A percentile compares a stretch with the other conserved stretches of the same genome.
Conservation (phyloP, 2,797 vertebrate genomes). For the Tragopan temminckii region DNA sequence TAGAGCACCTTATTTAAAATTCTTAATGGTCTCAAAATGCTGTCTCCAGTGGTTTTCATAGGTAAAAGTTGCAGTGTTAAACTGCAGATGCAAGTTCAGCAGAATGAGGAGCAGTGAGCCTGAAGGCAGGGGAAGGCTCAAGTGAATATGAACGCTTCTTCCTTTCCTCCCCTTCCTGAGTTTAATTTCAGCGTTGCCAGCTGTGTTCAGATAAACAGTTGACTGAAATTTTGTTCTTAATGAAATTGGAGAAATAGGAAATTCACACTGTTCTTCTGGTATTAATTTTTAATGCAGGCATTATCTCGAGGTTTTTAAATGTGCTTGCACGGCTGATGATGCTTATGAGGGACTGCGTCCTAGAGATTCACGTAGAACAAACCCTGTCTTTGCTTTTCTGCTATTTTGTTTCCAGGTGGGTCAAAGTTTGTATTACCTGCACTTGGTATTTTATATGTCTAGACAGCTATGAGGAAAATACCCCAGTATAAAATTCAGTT, state of each 20-base stretch:
- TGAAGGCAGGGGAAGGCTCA: background rate
- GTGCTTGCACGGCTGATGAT: background rate
- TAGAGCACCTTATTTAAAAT: background rate
- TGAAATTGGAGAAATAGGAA: background rate
- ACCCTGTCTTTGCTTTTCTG: background rate
- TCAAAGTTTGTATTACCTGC: background rate
- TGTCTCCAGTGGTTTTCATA: conserved; percentile 13
- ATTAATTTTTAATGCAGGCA: conserved; percentile 45
- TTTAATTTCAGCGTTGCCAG: conserved; percentile 13
- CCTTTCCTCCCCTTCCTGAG: background rate
- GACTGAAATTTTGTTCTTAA: conserved; percentile 15
- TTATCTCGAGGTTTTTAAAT: background rate
- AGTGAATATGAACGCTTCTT: background rate
- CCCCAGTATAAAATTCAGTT: background rate
- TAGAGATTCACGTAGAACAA: background rate
- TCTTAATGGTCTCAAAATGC: conserved; percentile 3
- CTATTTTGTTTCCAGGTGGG: background rate
- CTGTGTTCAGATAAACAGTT: background rate
- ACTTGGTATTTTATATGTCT: background rate
- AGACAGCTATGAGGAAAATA: background rate
- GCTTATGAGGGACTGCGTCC: background rate
- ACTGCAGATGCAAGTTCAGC: background rate
- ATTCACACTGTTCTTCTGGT: background rate
- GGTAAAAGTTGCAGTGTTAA: background rate
- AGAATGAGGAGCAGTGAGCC: background rate